Base-by-base conservation (phyloP, 1,140 invertebrate species). In the Rhyzopertha dominica region DNA sequence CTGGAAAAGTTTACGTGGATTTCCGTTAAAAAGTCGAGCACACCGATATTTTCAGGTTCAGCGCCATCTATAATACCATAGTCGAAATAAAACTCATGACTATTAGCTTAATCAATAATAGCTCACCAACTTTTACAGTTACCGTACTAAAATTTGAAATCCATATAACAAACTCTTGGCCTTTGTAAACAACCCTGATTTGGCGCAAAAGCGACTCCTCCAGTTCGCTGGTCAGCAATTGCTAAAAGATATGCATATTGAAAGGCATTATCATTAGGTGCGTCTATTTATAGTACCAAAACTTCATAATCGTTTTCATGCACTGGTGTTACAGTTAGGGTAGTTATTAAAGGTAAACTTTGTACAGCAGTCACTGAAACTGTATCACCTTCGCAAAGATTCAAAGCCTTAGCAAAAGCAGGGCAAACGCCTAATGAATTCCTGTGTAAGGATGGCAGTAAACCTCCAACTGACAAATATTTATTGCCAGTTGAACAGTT, bases 141-240 rank as follows among this genome's bases (percentile, higher is more conserved):
- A 75, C 66, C 50, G 67, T 61, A 45, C 74, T 62, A 24, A 66
- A 70, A 50, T 66, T 69, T 48, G 71, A 75, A 56, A 77, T 71
- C 76, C 76, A 78, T 13, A 77, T 73, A 14, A 76, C 58, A 28
- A 75, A 59, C 41, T 74, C 74, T 54, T 77, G 74, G 45, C 72
- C 66, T 9, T 64, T 62, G 23, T 67, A 66, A 1, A 77, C 68
- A 17, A 77, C 49, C 46, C 71, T 66, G 17, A 77, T 54, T 62
- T 77, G 75, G 55, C 75, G 70, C 47, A 78, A 56, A 46, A 78
- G 65, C 43, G 69, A 65, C 20, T 69, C 59, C 55, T 78, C 74
- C 31, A 78, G 58, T 47, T 69, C 64, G 51, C 73, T 67, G 34
- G 67, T 66, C 59, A 76, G 73, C 39, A 72, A 58, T 63, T 76